Percentiles rank a stretch among this genome's conserved stretches.
phyloP scores from a whole-genome alignment of 1,140 invertebrate genomes.

The Micrasema minimum region DNA sequence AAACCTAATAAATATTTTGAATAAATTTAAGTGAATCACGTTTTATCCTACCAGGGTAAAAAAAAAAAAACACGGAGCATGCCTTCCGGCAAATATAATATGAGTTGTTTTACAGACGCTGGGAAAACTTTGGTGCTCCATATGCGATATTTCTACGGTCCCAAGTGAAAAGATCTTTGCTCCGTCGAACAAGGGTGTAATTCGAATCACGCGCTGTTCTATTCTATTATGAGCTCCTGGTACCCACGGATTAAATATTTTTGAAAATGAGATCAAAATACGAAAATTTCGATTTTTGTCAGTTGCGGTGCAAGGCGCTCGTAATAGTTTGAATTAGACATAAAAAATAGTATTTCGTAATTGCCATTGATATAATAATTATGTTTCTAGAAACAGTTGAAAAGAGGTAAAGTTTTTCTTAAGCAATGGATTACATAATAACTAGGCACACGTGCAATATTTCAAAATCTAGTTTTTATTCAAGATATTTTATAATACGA shows the following conservation, averaged over 20 bases:
- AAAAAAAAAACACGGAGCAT: conserved; percentile 1
- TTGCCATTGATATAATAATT: no score
- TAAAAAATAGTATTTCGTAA: no score
- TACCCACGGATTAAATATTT: not conserved
- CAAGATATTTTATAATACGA: no score
- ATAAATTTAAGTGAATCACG: conserved; percentile 5
- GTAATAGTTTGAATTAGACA: no score
- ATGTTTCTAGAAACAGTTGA: no score
- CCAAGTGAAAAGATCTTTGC: conserved; percentile 4
- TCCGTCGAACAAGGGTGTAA: not conserved
- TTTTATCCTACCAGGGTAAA: conserved; percentile 4
- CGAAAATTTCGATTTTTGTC: no score
- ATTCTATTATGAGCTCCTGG: conserved; percentile 15
- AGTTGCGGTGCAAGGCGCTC: no score
- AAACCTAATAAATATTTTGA: not conserved
- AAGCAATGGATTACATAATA: no score
- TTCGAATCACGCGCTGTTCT: conserved; percentile 17
- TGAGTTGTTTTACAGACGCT: not conserved
- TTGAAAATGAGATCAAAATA: no score
- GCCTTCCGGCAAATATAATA: conserved; percentile 13
- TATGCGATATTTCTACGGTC: not conserved
- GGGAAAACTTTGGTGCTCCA: not conserved
- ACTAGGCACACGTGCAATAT: no score
- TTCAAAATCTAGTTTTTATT: no score
- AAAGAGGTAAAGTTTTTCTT: no score